Evolutionary conservation across 2,888 invertebrate genomes (phyloP).

Genomic region (Gari tellinella): DNA sequence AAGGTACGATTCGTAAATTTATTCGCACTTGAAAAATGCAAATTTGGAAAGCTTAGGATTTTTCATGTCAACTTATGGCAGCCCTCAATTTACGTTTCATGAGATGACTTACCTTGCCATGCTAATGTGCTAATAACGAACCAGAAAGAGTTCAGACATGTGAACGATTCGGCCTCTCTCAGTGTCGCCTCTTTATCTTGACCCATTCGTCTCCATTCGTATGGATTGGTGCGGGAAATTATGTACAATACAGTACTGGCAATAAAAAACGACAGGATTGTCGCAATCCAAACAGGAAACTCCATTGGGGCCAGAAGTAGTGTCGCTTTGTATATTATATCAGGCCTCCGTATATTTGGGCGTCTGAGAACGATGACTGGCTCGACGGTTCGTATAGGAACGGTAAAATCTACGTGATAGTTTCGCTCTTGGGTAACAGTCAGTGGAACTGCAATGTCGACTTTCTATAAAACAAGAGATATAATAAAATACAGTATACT

Average conservation of each 20-base stretch:
- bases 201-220: constrained; percentile 77
- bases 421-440: constrained; percentile 64
- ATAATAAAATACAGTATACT: too few species aligned
- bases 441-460: constrained; percentile 70
- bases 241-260: constrained; percentile 74
- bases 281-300: constrained; percentile 74
- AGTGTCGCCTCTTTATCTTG: constrained; percentile 73
- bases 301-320: constrained; percentile 69
- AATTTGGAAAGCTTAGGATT: too few species aligned
- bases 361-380: constrained; percentile 69
- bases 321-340: constrained; percentile 62
- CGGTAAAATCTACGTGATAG: constrained; percentile 68
- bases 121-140: constrained; percentile 70
- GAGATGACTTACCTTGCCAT: constrained; percentile 78
- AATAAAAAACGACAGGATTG: constrained; percentile 69
- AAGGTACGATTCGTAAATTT: not conserved
- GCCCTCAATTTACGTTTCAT: too few species aligned
- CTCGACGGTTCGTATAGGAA: constrained; percentile 67
- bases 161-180: constrained; percentile 77
- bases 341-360: constrained; percentile 52
- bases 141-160: constrained; percentile 78
- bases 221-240: constrained; percentile 75
- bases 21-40: not conserved
- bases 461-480: too few species aligned
- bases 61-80: too few species aligned